Conservation (phyloP, 2,888 invertebrate genomes). For the Pachliopta kotzebuea region DNA sequence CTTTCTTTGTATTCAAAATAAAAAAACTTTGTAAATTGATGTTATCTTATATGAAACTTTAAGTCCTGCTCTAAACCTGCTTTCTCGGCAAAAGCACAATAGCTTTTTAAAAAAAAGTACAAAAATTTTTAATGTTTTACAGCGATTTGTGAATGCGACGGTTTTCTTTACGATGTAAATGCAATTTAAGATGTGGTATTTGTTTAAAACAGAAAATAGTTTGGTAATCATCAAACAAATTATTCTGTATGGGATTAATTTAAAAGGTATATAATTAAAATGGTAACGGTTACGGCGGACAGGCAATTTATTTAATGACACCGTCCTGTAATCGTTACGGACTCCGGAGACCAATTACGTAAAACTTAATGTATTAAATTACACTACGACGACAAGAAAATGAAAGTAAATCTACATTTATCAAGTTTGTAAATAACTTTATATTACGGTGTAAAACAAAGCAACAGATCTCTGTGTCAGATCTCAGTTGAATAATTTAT, state of each 20-base stretch:
- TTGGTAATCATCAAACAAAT: not conserved
- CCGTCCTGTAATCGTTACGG: conserved; percentile 39
- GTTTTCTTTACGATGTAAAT: not conserved
- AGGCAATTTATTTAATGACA: conserved; percentile 42
- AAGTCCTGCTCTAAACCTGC: too few species aligned
- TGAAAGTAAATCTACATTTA: conserved; percentile 8
- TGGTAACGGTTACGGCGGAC: conserved; percentile 12
- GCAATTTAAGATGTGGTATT: too few species aligned
- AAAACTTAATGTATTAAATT: conserved; percentile 35
- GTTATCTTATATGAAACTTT: too few species aligned
- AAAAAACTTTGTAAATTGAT: too few species aligned
- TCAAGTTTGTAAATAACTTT: not conserved
- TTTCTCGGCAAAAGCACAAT: too few species aligned
- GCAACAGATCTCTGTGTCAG: too few species aligned
- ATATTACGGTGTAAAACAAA: too few species aligned
- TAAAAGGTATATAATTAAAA: conserved; percentile 29
- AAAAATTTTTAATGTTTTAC: not conserved
- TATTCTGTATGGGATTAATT: not conserved
- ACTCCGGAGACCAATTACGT: conserved; percentile 42
- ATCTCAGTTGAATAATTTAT: too few species aligned
- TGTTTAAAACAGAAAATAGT: too few species aligned
- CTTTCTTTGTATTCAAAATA: too few species aligned
- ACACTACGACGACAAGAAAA: conserved; percentile 20
- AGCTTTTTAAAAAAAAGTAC: too few species aligned
- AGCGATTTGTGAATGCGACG: not conserved